phyloP scores from a whole-genome alignment of 53 echinoderm and acorn worm species.

The Zoroaster sp. region DNA sequence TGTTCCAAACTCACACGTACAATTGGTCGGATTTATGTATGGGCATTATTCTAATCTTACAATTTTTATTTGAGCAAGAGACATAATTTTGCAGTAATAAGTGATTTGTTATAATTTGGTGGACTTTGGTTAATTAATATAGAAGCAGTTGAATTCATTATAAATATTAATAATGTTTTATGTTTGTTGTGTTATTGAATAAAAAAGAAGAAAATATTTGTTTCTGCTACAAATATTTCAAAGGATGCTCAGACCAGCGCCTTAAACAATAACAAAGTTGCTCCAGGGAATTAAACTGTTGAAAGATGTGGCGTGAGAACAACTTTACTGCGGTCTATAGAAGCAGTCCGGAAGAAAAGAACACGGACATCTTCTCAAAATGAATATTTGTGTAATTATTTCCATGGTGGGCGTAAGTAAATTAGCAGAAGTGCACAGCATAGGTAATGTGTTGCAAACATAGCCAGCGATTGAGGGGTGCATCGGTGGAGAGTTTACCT shows the following conservation, averaged over 20 bases:
- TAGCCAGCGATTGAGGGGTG: no score
- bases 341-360: slow-evolving; percentile 61
- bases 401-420: slow-evolving; percentile 41
- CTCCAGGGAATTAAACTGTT: slow-evolving; percentile 82
- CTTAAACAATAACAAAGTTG: slow-evolving; percentile 75
- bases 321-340: slow-evolving; percentile 67
- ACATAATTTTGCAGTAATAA: no score
- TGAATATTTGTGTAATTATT: slow-evolving; percentile 42
- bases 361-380: slow-evolving; percentile 48
- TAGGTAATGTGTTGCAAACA: neutral
- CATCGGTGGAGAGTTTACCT: no score
- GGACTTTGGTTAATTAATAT: no score
- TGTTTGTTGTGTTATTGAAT: neutral
- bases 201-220: neutral
- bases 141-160: no score
- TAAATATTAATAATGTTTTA: neutral
- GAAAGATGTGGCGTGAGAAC: slow-evolving; percentile 80
- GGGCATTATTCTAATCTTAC: no score
- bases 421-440: neutral
- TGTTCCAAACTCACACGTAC: no score
- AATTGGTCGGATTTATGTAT: no score
- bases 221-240: neutral
- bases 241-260: slow-evolving; percentile 73
- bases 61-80: no score
- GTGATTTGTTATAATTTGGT: no score